Evolutionary conservation across 2,113 vertebrate genomes (phyloP).

Genomic region (Odocoileus virginianus): DNA sequence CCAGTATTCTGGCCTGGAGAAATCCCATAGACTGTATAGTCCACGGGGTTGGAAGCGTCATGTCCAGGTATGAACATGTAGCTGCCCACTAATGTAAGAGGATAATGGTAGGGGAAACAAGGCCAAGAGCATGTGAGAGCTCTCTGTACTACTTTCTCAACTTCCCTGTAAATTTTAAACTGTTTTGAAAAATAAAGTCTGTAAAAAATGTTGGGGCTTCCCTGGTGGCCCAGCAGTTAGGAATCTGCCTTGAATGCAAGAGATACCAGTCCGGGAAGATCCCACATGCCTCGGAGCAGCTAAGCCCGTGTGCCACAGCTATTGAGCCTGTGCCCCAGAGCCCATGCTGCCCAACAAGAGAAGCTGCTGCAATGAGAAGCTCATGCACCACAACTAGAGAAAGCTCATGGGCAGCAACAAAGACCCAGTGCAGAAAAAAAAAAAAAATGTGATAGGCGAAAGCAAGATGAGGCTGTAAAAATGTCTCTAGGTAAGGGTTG

Average conservation of each 20-base stretch:
- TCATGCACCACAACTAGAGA: background rate
- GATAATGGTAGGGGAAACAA: background rate
- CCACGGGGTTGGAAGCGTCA: background rate
- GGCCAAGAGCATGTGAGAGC: background rate
- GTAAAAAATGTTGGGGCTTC: background rate
- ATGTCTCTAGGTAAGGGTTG: background rate
- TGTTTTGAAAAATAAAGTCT: background rate
- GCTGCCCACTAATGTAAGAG: background rate
- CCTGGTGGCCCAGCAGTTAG: background rate
- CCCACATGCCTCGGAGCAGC: background rate
- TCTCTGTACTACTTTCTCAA: background rate
- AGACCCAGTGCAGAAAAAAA: background rate
- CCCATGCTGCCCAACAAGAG: background rate
- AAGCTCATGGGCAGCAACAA: background rate
- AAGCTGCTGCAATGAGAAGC: background rate
- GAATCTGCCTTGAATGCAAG: background rate
- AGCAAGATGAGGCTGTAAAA: background rate
- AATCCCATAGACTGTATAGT: background rate
- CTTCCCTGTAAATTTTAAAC: background rate
- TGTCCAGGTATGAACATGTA: background rate
- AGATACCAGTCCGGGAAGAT: background rate
- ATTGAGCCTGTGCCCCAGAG: background rate
- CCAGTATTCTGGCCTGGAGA: background rate
- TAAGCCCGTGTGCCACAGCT: background rate
- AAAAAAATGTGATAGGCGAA: background rate